Base-by-base conservation (phyloP, 2,113 vertebrate species). In the Dromas ardeola region DNA sequence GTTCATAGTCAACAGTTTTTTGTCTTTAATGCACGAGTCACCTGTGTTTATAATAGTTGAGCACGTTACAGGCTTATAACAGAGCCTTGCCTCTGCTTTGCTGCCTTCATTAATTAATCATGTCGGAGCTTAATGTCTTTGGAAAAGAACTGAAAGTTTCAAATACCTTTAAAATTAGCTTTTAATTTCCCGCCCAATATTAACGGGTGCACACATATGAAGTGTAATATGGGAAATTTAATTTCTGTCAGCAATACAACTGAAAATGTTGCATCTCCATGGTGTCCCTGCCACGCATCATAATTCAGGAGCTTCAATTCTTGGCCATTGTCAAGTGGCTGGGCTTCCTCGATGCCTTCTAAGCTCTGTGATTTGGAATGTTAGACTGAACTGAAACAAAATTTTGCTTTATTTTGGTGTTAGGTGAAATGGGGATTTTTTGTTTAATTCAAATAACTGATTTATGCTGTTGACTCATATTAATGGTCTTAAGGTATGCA, bases 261-360 rank as follows among this genome's bases (percentile, higher is more conserved):
- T 76, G 66, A 62, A 80, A 47, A 62, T 16, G 9, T 42, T 53
- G 10, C 23, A 36, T 50, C 36, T 67, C 30, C 3, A 0, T 78
- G 7, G 71, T 47, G 22, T 61, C 30, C 23, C 11, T 69, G 50
- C 21, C 14, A 26, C 1, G 3, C 0, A 0, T 25, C 15, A 27
- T 56, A 91, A 62, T 66, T 83, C 59, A 72, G 62, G 30, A 86
- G 11, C 16, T 93, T 38, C 23, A 62, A 1, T 63, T 73, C 4
- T 22, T 45, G 56, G 58, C 29, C 13, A 5, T 90, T 95, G 27
- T 36, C 15, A 59, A 14, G 18, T 83, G 36, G 2, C 32, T 69
- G 14, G 18, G 22, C 25, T 81, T 81, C 47, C 10, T 43, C 59
- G 22, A 38, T 73, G 26, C 27, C 19, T 84, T 77, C 27, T 17